phyloP scores from a whole-genome alignment of 2,113 vertebrate species.

The Syngnathoides biaculeatus region DNA sequence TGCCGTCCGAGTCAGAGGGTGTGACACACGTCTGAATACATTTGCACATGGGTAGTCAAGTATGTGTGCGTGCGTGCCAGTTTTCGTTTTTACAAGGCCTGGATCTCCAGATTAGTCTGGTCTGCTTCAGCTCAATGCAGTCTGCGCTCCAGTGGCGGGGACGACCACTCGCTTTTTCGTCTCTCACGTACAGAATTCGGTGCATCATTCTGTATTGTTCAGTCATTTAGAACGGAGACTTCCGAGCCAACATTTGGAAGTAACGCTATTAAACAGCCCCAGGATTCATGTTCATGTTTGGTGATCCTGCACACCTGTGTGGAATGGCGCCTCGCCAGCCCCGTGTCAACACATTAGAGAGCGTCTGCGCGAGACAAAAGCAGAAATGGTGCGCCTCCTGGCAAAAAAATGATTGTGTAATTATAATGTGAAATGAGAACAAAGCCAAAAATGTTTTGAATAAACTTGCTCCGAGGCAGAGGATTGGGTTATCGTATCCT shows the following conservation, averaged over 20 bases:
- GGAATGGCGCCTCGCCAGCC: background rate
- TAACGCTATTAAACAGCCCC: background rate
- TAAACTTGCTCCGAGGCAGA: background rate
- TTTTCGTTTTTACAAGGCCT: constrained; percentile 62
- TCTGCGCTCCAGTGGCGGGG: constrained; percentile 58
- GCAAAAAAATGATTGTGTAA: background rate
- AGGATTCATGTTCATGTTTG: background rate
- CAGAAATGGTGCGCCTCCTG: background rate
- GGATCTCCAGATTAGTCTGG: constrained; percentile 69
- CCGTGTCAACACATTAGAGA: background rate
- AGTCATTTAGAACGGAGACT: background rate
- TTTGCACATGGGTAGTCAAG: constrained; percentile 17
- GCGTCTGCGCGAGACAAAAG: background rate
- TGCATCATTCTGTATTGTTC: background rate
- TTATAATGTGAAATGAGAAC: background rate
- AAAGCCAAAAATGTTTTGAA: background rate
- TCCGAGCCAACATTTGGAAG: background rate
- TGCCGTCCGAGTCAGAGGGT: background rate
- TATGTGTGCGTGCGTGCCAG: constrained; percentile 24
- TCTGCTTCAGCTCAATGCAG: constrained; percentile 68
- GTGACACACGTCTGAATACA: constrained; percentile 27
- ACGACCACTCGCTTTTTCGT: constrained; percentile 14
- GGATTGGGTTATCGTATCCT: background rate
- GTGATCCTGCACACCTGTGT: background rate
- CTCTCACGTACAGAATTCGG: background rate